Conservation (phyloP, 2,888 invertebrate genomes). For the Tetranychus piercei region DNA sequence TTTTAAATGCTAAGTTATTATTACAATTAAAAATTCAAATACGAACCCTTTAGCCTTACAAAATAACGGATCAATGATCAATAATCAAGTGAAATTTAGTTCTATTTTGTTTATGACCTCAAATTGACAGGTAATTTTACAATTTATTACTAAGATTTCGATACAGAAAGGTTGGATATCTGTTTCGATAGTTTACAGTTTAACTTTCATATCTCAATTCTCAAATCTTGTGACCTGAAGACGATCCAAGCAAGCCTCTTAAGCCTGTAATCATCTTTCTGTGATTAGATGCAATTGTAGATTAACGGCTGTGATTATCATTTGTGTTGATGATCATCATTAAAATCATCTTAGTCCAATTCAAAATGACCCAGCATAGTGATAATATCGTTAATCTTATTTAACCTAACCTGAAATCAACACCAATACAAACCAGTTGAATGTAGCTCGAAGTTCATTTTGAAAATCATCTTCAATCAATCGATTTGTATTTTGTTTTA, state of each 20-base stretch:
- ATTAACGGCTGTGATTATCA: background rate
- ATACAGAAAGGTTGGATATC: background rate
- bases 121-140: background rate
- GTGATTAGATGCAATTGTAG: too few species aligned
- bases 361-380: background rate
- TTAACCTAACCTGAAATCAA: too few species aligned
- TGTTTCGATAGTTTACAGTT: background rate
- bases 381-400: background rate
- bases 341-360: conserved; percentile 4
- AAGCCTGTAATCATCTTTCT: background rate
- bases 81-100: too few species aligned
- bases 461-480: too few species aligned
- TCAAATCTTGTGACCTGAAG: background rate
- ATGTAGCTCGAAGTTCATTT: too few species aligned
- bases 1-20: too few species aligned
- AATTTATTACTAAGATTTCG: too few species aligned
- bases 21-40: too few species aligned
- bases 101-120: background rate
- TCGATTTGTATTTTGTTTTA: too few species aligned
- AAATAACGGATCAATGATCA: too few species aligned
- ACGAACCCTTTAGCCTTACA: too few species aligned
- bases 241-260: background rate
- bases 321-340: background rate
- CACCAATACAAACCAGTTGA: too few species aligned
- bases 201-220: background rate